Conservation (phyloP, 1,140 invertebrate genomes). For the Dinothrombium tinctorium region DNA sequence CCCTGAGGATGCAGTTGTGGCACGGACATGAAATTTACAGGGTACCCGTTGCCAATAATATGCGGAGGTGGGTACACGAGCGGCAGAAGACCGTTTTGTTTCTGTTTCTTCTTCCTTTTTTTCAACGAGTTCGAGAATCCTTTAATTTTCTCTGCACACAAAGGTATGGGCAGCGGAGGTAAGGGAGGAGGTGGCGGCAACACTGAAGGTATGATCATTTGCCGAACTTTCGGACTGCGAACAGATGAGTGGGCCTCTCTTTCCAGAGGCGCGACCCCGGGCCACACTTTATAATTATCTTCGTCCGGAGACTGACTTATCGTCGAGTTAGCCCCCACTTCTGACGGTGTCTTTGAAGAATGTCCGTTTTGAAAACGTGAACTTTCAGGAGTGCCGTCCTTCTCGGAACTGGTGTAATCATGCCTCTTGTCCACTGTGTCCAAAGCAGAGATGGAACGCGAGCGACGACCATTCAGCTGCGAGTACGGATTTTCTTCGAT, state of each 20-base stretch:
- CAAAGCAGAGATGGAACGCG: slow-evolving; percentile 14
- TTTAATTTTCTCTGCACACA: slow-evolving; percentile 4
- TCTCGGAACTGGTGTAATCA: neutral
- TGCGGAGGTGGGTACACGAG: too few species aligned
- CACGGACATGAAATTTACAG: neutral
- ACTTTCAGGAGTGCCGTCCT: neutral
- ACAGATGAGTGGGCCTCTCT: slow-evolving; percentile 18
- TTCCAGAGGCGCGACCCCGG: slow-evolving; percentile 20
- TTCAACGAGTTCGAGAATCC: slow-evolving; percentile 10
- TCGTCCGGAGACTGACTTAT: slow-evolving; percentile 23
- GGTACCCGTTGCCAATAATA: too few species aligned
- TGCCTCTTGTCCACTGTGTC: slow-evolving; percentile 17
- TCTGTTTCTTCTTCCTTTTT: slow-evolving; percentile 6
- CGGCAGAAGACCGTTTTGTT: neutral
- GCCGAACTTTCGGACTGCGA: slow-evolving; percentile 19
- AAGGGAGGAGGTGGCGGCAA: slow-evolving; percentile 37
- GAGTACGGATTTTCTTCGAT: slow-evolving; percentile 17
- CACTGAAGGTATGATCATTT: slow-evolving; percentile 38
- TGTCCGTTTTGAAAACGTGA: slow-evolving; percentile 11
- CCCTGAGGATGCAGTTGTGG: slow-evolving; percentile 1
- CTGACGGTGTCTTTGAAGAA: slow-evolving; percentile 20
- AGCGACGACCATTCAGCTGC: slow-evolving; percentile 13
- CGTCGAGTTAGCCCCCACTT: neutral
- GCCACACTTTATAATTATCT: slow-evolving; percentile 82
- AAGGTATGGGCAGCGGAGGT: slow-evolving; percentile 11